A percentile compares a stretch with the other conserved stretches of the same genome.
These are phyloP conservation scores for Timema cristinae DNA, from an alignment of 2,888 invertebrate genomes.

Conservation along the genomic window DNA sequence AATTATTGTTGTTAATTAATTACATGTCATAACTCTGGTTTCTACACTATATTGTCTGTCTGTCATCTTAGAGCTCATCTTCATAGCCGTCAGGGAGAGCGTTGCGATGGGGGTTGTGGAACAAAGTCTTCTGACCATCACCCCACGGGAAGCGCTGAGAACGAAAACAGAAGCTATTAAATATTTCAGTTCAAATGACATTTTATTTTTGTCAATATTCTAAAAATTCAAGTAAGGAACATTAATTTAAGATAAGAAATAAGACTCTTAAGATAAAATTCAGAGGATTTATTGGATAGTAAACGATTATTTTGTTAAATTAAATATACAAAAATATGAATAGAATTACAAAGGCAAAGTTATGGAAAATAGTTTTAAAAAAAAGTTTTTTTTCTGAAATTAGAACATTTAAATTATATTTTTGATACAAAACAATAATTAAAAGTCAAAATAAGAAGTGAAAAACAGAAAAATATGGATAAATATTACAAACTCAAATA, in stretches of 20 bases:
- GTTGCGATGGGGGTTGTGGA: slow-evolving; percentile 81
- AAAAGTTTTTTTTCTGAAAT: no score
- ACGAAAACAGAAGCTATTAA: slow-evolving; percentile 25
- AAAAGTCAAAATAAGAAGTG: no score
- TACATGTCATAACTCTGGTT: no score
- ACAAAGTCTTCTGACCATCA: slow-evolving; percentile 79
- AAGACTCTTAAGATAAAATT: background rate
- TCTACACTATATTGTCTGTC: no score
- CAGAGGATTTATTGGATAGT: background rate
- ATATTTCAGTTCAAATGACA: background rate
- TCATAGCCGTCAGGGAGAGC: slow-evolving; percentile 81
- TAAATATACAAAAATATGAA: background rate
- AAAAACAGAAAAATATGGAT: no score
- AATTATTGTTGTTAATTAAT: no score
- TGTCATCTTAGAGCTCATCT: slow-evolving; percentile 40
- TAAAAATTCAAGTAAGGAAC: background rate
- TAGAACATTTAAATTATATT: no score
- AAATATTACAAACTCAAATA: no score
- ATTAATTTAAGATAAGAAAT: background rate
- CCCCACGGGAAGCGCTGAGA: slow-evolving; percentile 88
- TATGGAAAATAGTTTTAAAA: no score
- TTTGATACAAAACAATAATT: no score
- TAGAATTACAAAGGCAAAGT: no score
- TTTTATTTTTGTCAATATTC: background rate
- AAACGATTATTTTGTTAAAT: background rate